A percentile compares a stretch with the other conserved stretches of the same genome.
These are phyloP conservation scores for Calliphora vicina DNA, from an alignment of 1,140 invertebrate genomes.

Conservation along the genomic window DNA sequence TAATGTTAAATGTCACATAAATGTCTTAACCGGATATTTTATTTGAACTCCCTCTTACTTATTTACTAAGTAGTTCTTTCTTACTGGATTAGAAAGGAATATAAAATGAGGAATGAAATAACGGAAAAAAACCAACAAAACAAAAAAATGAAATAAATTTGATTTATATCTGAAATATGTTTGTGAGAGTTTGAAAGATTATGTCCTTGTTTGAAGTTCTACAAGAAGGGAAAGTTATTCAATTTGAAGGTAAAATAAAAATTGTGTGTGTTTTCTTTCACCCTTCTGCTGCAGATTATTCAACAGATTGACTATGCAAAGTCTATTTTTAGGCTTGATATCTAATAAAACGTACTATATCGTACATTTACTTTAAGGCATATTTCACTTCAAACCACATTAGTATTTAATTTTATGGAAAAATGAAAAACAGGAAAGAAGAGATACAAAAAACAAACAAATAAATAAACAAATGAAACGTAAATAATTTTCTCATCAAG, in stretches of 20 bases:
- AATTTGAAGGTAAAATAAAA: not conserved
- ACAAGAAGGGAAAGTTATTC: not conserved
- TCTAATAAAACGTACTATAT: not conserved
- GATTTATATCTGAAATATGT: not conserved
- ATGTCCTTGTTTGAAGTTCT: not conserved
- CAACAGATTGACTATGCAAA: not conserved
- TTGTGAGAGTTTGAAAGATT: not conserved
- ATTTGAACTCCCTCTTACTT: not conserved
- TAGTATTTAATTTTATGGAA: not conserved
- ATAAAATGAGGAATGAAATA: not conserved
- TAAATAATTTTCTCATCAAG: not conserved
- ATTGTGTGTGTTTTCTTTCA: not conserved
- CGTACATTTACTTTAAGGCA: not conserved
- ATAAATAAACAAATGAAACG: constrained; percentile 11
- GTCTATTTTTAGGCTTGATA: not conserved
- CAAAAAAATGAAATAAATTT: not conserved
- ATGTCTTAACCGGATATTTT: constrained; percentile 14
- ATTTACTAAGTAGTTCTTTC: not conserved
- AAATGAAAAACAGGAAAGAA: not conserved
- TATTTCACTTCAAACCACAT: constrained; percentile 8
- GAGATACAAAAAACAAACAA: not conserved
- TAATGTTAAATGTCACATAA: constrained; percentile 25
- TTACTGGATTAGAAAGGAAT: not conserved
- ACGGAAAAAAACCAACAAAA: not conserved
- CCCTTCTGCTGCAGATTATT: not conserved